Evolutionary conservation across 1,140 invertebrate species (phyloP), one percentile per base, ranked within the genome.

Genomic region (Druon quercuslanigerum): DNA sequence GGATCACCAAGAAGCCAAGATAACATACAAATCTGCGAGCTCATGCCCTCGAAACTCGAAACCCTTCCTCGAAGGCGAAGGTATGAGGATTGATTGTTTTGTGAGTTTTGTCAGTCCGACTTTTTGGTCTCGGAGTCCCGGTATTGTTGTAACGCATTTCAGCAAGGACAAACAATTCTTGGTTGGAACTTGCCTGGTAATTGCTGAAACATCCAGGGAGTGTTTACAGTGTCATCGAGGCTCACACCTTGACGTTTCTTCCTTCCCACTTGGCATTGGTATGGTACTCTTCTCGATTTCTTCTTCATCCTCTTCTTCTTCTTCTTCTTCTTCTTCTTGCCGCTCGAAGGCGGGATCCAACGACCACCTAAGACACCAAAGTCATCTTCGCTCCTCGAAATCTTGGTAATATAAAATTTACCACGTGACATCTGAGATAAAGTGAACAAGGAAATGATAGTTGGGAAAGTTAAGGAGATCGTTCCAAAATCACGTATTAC

Each of bases 181-280:
- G 77, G 25, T 33, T 60, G 57, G 52, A 77, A 75, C 85, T 85
- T 84, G 71, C 76, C 80, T 80, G 79, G 86, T 89, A 89, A 89
- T 89, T 89, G 87, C 87, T 86, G 83, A 89, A 89, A 89, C 88
- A 88, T 83, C 83, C 56, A 11, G 40, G 82, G 79, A 88, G 84
- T 89, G 85, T 89, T 89, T 88, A 86, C 87, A 87, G 81, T 89
- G 86, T 89, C 87, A 88, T 89, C 83, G 84, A 87, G 80, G 85
- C 82, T 87, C 87, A 86, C 87, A 88, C 86, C 86, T 89, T 79
- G 76, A 71, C 71, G 78, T 40, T 19, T 54, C 51, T 76, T 77
- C 74, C 33, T 73, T 51, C 14, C 70, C 72, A 51, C n/a, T 71
- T 76, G 52, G 51, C 73, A 33, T 71, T 76, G 52, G 51, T 74